A percentile compares a stretch with the other conserved stretches of the same genome.
Conservation (phyloP, 2,888 invertebrate genomes). For the Troglohyphantes excavatus region DNA sequence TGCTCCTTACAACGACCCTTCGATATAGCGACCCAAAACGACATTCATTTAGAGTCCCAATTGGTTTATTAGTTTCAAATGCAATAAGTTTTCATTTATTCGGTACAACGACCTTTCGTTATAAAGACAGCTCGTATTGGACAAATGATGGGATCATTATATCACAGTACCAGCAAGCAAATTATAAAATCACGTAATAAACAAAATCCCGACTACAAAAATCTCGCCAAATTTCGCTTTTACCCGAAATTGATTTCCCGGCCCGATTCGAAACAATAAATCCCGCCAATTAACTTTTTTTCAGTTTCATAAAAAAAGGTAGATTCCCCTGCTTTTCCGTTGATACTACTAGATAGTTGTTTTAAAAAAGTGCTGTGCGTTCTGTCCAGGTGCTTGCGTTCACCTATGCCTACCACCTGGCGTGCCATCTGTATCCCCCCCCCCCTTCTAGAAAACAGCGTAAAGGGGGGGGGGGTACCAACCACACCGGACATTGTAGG, state of each 20-base stretch:
- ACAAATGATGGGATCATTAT: too few species aligned
- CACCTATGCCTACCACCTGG: slow-evolving; percentile 59
- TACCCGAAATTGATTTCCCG: too few species aligned
- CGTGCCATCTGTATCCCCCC: slow-evolving; percentile 61
- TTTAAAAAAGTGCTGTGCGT: slow-evolving; percentile 13
- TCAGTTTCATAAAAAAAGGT: neutral
- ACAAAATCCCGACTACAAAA: too few species aligned
- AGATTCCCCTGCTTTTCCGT: slow-evolving; percentile 26
- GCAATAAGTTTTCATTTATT: too few species aligned
- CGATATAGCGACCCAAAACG: too few species aligned
- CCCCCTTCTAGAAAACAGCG: neutral
- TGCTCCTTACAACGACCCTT: too few species aligned
- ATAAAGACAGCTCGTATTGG: too few species aligned
- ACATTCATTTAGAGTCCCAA: too few species aligned
- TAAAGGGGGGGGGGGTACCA: neutral
- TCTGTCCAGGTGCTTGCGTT: slow-evolving; percentile 57
- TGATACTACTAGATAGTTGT: slow-evolving; percentile 5
- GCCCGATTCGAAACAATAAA: neutral
- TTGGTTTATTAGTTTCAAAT: too few species aligned
- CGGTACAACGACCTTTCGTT: too few species aligned
- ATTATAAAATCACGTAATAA: too few species aligned
- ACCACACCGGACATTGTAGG: slow-evolving; percentile 14
- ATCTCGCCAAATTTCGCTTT: neutral
- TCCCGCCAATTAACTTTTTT: neutral
- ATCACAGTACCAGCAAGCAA: too few species aligned